A percentile compares a stretch with the other conserved stretches of the same genome.
phyloP scores from a whole-genome alignment of 2,888 invertebrate genomes.

The Polydrusus tereticollis region DNA sequence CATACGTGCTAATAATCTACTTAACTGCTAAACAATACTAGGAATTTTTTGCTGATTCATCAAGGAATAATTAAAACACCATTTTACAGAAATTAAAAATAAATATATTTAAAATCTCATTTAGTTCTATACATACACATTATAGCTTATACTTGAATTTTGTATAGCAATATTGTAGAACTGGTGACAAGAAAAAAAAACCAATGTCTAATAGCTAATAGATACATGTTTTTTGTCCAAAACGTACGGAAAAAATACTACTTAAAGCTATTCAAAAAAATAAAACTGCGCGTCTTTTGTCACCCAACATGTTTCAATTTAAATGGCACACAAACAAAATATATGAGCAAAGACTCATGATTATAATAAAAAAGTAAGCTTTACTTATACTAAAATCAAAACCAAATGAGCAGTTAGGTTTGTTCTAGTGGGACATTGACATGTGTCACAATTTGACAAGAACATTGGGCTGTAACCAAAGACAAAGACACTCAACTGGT shows the following conservation, averaged over 20 bases:
- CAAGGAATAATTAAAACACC: constrained; percentile 19
- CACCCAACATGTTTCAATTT: not conserved
- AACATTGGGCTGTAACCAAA: no score
- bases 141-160: constrained; percentile 12
- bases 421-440: not conserved
- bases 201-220: no score
- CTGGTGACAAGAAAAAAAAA: no score
- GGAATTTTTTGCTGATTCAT: constrained; percentile 17
- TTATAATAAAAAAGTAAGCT: not conserved
- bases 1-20: not conserved
- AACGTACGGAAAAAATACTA: no score
- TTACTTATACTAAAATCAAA: no score
- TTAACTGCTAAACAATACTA: not conserved
- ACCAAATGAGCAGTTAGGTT: not conserved
- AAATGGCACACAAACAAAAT: constrained; percentile 23
- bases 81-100: constrained; percentile 48
- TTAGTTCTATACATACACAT: constrained; percentile 35
- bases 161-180: not conserved
- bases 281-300: no score
- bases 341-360: not conserved
- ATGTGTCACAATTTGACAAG: not conserved
- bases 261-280: no score
- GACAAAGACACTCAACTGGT: no score
- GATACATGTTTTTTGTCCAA: no score
- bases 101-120: constrained; percentile 48